Evolutionary conservation across 1,140 invertebrate species (phyloP).

Genomic region (Neuroterus valhalla): DNA sequence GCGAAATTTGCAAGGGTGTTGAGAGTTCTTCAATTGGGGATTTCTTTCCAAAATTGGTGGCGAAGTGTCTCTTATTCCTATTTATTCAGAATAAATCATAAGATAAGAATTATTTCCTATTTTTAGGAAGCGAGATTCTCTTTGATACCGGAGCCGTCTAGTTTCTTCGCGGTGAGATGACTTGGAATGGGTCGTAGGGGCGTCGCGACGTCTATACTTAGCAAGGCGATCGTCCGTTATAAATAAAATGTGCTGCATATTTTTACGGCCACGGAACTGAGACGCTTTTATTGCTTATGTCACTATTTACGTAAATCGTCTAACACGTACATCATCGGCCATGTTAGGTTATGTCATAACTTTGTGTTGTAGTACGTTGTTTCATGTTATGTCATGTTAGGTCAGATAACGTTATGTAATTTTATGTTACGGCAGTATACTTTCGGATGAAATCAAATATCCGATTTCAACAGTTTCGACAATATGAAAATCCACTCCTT

Average conservation of each 20-base stretch:
- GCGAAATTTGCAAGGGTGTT: neutral
- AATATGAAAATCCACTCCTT: no score
- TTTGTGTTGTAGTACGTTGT: no score
- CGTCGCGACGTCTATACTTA: slow-evolving; percentile 64
- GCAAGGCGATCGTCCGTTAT: slow-evolving; percentile 54
- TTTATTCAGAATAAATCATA: neutral
- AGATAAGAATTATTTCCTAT: slow-evolving; percentile 46
- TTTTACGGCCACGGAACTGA: slow-evolving; percentile 31
- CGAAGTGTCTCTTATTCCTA: neutral
- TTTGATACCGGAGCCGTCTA: slow-evolving; percentile 23
- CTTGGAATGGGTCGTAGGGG: slow-evolving; percentile 61
- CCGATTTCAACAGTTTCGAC: no score
- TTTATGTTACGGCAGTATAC: no score
- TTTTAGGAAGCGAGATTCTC: slow-evolving; percentile 54
- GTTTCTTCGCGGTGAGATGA: slow-evolving; percentile 48
- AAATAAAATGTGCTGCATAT: slow-evolving; percentile 56
- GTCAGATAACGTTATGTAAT: no score
- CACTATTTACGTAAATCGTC: neutral
- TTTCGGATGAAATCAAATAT: no score
- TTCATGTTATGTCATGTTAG: no score
- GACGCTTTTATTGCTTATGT: slow-evolving; percentile 24
- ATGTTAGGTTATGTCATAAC: no score
- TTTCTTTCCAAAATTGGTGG: neutral
- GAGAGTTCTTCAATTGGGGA: neutral
- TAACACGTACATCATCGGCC: no score